Evolutionary conservation across 2,888 invertebrate genomes (phyloP).

Genomic region (Toxonevra muliebris): DNA sequence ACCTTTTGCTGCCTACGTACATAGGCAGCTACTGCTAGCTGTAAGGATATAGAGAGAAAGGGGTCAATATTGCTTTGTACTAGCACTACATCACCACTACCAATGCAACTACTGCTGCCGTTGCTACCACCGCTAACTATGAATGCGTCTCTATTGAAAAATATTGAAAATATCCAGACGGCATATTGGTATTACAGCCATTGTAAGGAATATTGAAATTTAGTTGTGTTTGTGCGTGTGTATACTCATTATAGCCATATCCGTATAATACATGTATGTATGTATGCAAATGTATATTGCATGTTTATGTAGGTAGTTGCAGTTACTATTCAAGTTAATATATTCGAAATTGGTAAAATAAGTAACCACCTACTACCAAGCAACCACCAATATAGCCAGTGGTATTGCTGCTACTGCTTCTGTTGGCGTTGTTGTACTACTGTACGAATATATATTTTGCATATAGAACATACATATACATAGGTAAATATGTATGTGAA

Average conservation of each 20-base stretch:
- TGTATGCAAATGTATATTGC: neutral
- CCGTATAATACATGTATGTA: neutral
- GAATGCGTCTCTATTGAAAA: neutral
- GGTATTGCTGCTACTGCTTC: neutral
- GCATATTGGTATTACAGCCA: neutral
- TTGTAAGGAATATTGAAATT: slow-evolving; percentile 1
- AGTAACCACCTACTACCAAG: slow-evolving; percentile 8
- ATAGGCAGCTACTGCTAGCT: neutral
- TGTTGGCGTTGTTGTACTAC: slow-evolving; percentile 12
- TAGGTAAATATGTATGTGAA: slow-evolving; percentile 22
- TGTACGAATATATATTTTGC: slow-evolving; percentile 24
- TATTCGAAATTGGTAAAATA: neutral
- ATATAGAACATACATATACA: slow-evolving; percentile 7
- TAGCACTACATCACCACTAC: neutral
- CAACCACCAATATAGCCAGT: neutral
- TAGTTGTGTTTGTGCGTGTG: neutral
- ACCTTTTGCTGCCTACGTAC: too few species aligned
- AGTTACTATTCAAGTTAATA: neutral
- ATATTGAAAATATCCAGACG: neutral
- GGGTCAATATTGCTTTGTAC: neutral
- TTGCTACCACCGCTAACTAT: neutral
- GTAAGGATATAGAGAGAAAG: neutral
- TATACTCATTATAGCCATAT: neutral
- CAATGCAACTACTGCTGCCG: neutral
- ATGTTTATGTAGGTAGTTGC: neutral